phyloP scores from a whole-genome alignment of 2,797 vertebrate genomes.

The Pitangus sulphuratus region DNA sequence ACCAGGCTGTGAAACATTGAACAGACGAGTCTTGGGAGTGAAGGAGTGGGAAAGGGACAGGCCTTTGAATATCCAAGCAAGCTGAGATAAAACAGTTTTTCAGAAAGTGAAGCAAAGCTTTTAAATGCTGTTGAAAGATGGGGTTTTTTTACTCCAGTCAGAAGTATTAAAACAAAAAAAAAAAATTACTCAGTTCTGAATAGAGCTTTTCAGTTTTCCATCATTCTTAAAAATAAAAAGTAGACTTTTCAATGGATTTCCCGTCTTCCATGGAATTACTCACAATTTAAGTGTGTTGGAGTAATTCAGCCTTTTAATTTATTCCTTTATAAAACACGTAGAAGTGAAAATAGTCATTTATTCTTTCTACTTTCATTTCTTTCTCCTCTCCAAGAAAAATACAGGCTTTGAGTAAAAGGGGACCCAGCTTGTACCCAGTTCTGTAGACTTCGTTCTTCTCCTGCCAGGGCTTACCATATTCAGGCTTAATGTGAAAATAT shows the following conservation, averaged over 20 bases:
- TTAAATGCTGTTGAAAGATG: not conserved
- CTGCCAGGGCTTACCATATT: not conserved
- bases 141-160: not conserved
- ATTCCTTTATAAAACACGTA: slow-evolving; percentile 8
- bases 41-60: not conserved
- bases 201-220: not conserved
- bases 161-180: not conserved
- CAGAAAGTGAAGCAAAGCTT: not conserved
- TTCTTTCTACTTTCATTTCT: slow-evolving; percentile 27
- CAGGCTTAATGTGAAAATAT: not conserved
- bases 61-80: not conserved
- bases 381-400: slow-evolving; percentile 53
- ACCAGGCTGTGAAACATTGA: fast-evolving
- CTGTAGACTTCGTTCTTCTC: not conserved
- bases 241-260: not conserved
- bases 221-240: not conserved
- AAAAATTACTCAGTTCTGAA: not conserved
- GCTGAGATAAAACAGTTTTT: not conserved
- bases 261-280: not conserved
- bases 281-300: not conserved
- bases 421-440: not conserved
- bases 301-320: not conserved
- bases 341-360: slow-evolving; percentile 34
- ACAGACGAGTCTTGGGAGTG: not conserved
- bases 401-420: not conserved